Percentiles rank a stretch among this genome's conserved stretches.
Conservation (phyloP, 2,113 vertebrate genomes). For the Zapus hudsonius region DNA sequence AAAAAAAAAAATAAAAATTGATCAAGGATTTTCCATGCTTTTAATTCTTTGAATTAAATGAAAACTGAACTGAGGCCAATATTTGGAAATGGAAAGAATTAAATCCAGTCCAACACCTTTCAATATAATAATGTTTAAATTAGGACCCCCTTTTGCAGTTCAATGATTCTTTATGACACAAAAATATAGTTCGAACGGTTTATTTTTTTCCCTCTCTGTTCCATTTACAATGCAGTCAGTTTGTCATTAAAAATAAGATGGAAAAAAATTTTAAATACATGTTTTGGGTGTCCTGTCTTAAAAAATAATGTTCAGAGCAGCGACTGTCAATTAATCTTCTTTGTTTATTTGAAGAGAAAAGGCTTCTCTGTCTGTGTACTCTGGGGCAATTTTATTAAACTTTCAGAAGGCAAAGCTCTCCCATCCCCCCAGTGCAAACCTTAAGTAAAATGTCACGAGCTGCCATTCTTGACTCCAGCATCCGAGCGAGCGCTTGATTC, state of each 20-base stretch:
- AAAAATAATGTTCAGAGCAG: slow-evolving; percentile 76
- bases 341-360: slow-evolving; percentile 79
- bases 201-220: slow-evolving; percentile 71
- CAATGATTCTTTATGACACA: slow-evolving; percentile 76
- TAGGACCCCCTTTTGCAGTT: slow-evolving; percentile 75
- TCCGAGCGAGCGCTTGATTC: slow-evolving; percentile 17
- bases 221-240: slow-evolving; percentile 74
- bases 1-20: slow-evolving; percentile 58
- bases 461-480: no score
- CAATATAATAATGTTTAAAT: slow-evolving; percentile 84
- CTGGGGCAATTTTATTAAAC: slow-evolving; percentile 47
- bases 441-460: neutral
- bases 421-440: neutral
- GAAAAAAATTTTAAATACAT: slow-evolving; percentile 73
- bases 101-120: slow-evolving; percentile 81
- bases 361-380: slow-evolving; percentile 67
- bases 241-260: slow-evolving; percentile 80
- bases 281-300: slow-evolving; percentile 70
- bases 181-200: slow-evolving; percentile 67
- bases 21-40: slow-evolving; percentile 75
- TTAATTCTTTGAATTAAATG: slow-evolving; percentile 80
- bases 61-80: slow-evolving; percentile 79
- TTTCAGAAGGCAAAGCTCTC: slow-evolving; percentile 61
- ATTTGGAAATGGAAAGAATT: slow-evolving; percentile 76
- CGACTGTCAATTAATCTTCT: slow-evolving; percentile 79